Conservation (phyloP, 2,888 invertebrate species). For the Agriopis leucophaearia region DNA sequence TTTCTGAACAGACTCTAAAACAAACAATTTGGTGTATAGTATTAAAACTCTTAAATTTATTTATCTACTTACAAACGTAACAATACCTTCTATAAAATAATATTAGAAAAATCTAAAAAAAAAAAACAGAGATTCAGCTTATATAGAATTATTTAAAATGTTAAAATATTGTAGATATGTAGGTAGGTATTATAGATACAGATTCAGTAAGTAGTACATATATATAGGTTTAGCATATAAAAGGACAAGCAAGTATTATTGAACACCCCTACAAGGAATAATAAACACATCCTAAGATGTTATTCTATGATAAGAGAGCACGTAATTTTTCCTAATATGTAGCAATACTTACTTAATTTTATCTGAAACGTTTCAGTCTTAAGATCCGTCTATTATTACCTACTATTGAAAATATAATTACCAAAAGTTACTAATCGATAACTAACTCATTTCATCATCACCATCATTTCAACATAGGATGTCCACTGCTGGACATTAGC, state of each 20-base stretch:
- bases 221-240: slow-evolving; percentile 19
- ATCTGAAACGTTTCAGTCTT: slow-evolving; percentile 69
- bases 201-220: slow-evolving; percentile 17
- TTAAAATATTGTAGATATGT: slow-evolving; percentile 37
- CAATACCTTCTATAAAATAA: slow-evolving; percentile 22
- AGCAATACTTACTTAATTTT: slow-evolving; percentile 54
- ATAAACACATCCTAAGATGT: slow-evolving; percentile 79
- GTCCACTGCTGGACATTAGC: too few species aligned
- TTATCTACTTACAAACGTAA: slow-evolving; percentile 27
- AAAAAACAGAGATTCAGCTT: slow-evolving; percentile 30
- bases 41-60: slow-evolving; percentile 25
- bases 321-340: slow-evolving; percentile 41
- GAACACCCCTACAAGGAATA: slow-evolving; percentile 58
- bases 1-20: too few species aligned
- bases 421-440: slow-evolving; percentile 10
- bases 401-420: slow-evolving; percentile 50
- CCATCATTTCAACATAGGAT: too few species aligned
- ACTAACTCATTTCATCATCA: slow-evolving; percentile 49
- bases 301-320: slow-evolving; percentile 46
- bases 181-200: slow-evolving; percentile 25
- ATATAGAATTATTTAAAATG: slow-evolving; percentile 22
- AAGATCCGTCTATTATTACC: slow-evolving; percentile 78
- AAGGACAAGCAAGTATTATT: slow-evolving; percentile 30
- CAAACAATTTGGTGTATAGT: slow-evolving; percentile 33
- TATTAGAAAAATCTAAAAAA: slow-evolving; percentile 28